phyloP scores from a whole-genome alignment of 2,797 vertebrate genomes.

The Fistularia commersonii region DNA sequence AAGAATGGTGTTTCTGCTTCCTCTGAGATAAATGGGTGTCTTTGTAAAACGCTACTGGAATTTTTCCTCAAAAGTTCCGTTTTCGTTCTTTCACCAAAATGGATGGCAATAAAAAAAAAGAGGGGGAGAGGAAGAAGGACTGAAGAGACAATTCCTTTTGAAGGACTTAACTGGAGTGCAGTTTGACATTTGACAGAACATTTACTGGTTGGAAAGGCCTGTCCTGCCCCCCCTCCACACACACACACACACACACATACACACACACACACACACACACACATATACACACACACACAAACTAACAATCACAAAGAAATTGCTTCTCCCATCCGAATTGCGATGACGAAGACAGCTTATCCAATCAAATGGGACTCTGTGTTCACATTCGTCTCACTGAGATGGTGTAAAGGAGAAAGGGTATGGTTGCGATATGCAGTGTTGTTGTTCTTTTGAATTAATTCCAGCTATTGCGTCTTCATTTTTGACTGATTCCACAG shows the following conservation, averaged over 20 bases:
- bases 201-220: constrained; percentile 31
- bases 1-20: constrained; percentile 40
- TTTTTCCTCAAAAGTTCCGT: constrained; percentile 1
- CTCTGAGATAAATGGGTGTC: constrained; percentile 42
- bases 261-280: no score
- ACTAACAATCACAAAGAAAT: constrained; percentile 45
- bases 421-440: constrained; percentile 45
- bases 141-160: constrained; percentile 28
- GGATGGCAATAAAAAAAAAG: constrained; percentile 48
- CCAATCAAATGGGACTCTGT: constrained; percentile 45
- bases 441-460: constrained; percentile 37
- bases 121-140: constrained; percentile 28
- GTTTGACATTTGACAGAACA: constrained; percentile 28
- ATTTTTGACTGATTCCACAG: constrained; percentile 57
- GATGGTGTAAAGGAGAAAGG: constrained; percentile 50
- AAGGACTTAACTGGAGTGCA: constrained; percentile 37
- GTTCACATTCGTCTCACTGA: constrained; percentile 37
- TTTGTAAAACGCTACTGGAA: constrained; percentile 33
- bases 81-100: constrained; percentile 37
- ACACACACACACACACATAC: no score
- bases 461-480: constrained; percentile 45
- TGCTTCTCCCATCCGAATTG: constrained; percentile 36
- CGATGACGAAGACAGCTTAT: constrained; percentile 32
- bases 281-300: no score
- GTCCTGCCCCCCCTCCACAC: constrained; percentile 16